Percentiles rank a stretch among this genome's conserved stretches.
These are phyloP conservation scores for Scopus umbretta DNA, from an alignment of 2,113 vertebrate species.

Conservation along the genomic window DNA sequence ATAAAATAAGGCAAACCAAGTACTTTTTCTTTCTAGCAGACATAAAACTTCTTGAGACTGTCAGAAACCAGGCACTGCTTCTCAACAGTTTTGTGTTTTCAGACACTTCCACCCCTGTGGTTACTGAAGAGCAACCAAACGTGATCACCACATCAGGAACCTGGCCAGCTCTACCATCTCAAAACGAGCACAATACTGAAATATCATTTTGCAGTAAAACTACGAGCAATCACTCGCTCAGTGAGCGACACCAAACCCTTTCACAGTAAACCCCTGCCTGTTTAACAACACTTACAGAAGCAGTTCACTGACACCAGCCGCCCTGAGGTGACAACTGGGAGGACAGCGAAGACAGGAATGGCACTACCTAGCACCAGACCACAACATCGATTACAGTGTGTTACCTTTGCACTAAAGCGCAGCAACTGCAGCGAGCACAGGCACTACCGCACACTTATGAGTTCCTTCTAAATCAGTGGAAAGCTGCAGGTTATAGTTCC, in stretches of 20 bases:
- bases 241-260: background rate
- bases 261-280: fast-evolving
- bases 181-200: fast-evolving
- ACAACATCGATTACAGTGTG: fast-evolving
- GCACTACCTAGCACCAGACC: background rate
- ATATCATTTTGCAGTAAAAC: fast-evolving
- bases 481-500: background rate
- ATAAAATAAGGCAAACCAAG: background rate
- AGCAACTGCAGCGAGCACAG: background rate
- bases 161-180: fast-evolving
- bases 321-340: background rate
- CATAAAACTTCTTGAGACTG: background rate
- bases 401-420: background rate
- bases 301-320: background rate
- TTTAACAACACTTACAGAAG: background rate
- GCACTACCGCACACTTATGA: background rate
- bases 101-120: background rate
- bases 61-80: background rate
- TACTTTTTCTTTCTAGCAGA: background rate
- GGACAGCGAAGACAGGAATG: background rate
- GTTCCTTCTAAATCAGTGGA: background rate
- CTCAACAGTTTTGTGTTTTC: fast-evolving
- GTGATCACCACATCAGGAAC: fast-evolving
- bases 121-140: background rate
- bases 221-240: no score